phyloP scores from a whole-genome alignment of 2,888 invertebrate species.

The Catocala nupta region DNA sequence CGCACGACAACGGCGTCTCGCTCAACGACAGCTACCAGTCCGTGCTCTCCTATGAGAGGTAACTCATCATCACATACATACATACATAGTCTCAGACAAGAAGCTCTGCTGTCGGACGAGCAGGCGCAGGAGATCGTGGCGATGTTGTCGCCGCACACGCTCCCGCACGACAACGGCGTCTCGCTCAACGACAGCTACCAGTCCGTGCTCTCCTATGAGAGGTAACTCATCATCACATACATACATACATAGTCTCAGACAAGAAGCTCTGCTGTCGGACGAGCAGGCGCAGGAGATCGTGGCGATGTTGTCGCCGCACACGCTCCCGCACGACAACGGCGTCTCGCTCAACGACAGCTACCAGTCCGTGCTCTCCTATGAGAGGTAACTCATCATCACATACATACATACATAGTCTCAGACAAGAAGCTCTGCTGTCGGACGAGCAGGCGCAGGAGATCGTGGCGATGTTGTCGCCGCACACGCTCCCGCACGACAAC shows the following conservation, averaged over 20 bases:
- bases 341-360: constrained; percentile 87
- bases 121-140: constrained; percentile 96
- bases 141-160: constrained; percentile 90
- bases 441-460: constrained; percentile 97
- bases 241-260: constrained; percentile 87
- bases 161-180: constrained; percentile 80
- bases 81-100: constrained; percentile 90
- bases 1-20: constrained; percentile 83
- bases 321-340: constrained; percentile 79
- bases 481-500: constrained; percentile 79
- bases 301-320: constrained; percentile 91
- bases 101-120: constrained; percentile 94
- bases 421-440: constrained; percentile 93
- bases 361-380: constrained; percentile 86
- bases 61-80: constrained; percentile 13
- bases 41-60: constrained; percentile 86
- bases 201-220: constrained; percentile 86
- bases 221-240: constrained; percentile 56
- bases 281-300: constrained; percentile 97
- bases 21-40: constrained; percentile 88
- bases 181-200: constrained; percentile 88
- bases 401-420: constrained; percentile 69
- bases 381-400: constrained; percentile 67
- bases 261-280: constrained; percentile 94
- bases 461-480: constrained; percentile 92